Conservation (phyloP, 2,797 vertebrate species). For the Acrocephalus scirpaceus region DNA sequence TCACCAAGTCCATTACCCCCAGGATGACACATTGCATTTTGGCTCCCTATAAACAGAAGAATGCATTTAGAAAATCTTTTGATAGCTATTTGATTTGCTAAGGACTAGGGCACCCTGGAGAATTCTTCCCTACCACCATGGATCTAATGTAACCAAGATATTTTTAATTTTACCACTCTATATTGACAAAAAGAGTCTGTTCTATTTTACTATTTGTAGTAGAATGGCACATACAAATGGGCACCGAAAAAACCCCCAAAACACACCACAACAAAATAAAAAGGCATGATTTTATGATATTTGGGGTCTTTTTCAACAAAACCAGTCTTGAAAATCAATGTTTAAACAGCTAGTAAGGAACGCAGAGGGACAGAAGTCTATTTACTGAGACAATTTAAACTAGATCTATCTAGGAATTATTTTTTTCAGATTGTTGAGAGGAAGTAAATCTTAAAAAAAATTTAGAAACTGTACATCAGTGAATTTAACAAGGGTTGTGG, state of each 20-base stretch:
- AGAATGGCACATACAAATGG: not conserved
- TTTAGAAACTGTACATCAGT: not conserved
- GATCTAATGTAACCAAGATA: not conserved
- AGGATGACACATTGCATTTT: not conserved
- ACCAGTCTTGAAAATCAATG: not conserved
- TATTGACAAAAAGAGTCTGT: not conserved
- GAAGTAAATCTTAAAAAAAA: not conserved
- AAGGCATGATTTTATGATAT: not conserved
- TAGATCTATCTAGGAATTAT: not conserved
- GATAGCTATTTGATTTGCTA: not conserved
- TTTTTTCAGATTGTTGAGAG: not conserved
- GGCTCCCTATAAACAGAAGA: not conserved
- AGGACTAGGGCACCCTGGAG: not conserved
- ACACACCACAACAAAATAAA: fast-evolving
- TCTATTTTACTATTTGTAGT: not conserved
- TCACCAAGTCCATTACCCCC: not conserved
- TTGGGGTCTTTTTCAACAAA: not conserved
- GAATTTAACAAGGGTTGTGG: conserved; percentile 8
- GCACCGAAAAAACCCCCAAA: fast-evolving
- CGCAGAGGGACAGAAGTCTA: not conserved
- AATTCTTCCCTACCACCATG: not conserved
- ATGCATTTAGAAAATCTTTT: not conserved
- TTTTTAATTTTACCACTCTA: not conserved
- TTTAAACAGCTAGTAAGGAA: not conserved
- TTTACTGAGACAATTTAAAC: not conserved